Evolutionary conservation across 2,888 invertebrate genomes (phyloP).

Genomic region (Blomia tropicalis): DNA sequence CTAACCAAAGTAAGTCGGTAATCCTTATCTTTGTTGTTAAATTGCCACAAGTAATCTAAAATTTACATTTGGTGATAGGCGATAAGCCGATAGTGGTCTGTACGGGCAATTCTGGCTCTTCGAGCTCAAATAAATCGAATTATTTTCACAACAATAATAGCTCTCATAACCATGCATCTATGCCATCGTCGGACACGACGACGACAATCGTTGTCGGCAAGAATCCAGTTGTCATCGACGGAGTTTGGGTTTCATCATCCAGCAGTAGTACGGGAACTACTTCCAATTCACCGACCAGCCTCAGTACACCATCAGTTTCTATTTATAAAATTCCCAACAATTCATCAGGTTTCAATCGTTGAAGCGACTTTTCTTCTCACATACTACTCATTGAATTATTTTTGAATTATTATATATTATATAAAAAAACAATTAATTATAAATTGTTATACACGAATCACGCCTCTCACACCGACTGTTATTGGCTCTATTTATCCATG

Average conservation of each 20-base stretch:
- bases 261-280: not conserved
- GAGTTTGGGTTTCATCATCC: conserved; percentile 1
- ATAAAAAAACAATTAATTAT: too few relatives aligned
- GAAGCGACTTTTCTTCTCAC: not conserved
- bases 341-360: conserved; percentile 3
- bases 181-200: not conserved
- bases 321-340: not conserved
- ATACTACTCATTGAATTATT: not conserved
- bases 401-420: not conserved
- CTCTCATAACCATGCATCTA: not conserved
- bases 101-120: not conserved
- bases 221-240: not conserved
- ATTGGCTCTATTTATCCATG: too few relatives aligned
- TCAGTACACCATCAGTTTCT: not conserved
- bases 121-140: not conserved
- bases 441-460: too few relatives aligned
- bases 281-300: not conserved
- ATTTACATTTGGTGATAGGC: not conserved
- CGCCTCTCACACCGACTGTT: too few relatives aligned
- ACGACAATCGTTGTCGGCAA: conserved; percentile 2
- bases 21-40: too few relatives aligned
- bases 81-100: not conserved
- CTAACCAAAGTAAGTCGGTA: not conserved
- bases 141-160: not conserved
- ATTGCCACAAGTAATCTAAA: not conserved